Base-by-base conservation (phyloP, 2,113 vertebrate species). In the Podarcis cretensis region DNA sequence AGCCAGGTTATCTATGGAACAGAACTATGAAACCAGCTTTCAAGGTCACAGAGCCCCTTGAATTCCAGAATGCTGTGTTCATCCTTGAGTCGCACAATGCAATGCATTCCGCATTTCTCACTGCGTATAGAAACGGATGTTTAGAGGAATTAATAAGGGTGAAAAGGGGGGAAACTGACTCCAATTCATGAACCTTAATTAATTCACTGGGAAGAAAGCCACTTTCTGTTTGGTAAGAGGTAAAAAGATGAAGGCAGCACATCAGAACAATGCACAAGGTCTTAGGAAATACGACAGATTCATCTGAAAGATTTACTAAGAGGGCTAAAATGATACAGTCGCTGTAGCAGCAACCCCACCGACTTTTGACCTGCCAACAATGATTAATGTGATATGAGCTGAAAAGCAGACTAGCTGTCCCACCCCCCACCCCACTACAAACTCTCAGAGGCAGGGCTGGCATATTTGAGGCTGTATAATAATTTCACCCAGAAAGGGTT, bases 311-410 rank as follows among this genome's bases (percentile, higher is more conserved):
- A 84, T 89, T 90, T 87, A 82, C 0, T 1, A 4, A 48, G 69
- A 66, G 23, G 9, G 3, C 1, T 32, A 87, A 93, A 92, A 85
- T 82, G 40, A 1, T 89, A 78, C 25, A 63, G 57, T 73, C 66
- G 78, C 90, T 87, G 68, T n/a, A 89, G 21, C 74, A 84, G 35
- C 66, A 84, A 8, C 83, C 81, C 69, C 54, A 84, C 88, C 35
- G 32, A 87, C 16, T 91, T 90, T 90, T 92, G 90, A 91, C 89
- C 43, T 69, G 84, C 12, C n/a, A 75, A 90, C 91, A 87, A 76
- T 90, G 91, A 89, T 89, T 91, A 92, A 68, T 87, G 65, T 73
- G 85, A 82, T 89, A 75, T 65, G 30, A 85, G 35, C 23, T 10
- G 54, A 57, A 89, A 86, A 57, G n/a, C 65, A 81, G 89, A 83